Evolutionary conservation across 2,888 invertebrate genomes (phyloP), one percentile per base, ranked within the genome.

Genomic region (Amitus sp.): DNA sequence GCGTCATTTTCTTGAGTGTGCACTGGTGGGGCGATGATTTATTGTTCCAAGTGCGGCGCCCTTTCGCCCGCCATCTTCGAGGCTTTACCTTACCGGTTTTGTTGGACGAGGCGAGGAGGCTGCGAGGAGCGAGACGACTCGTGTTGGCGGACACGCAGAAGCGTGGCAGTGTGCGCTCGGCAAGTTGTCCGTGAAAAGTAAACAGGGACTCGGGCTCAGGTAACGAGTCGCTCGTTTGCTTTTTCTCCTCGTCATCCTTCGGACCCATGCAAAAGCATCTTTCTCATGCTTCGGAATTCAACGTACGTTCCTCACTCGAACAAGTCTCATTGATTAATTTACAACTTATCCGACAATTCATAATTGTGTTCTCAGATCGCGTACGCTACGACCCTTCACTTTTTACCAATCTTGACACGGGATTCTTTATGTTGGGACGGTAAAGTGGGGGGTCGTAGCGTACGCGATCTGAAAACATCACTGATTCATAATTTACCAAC

Each of bases 11-110:
- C 68, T 66, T 60, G 62, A 53, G 42, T n/a, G n/a, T n/a, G n/a
- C n/a, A n/a, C 47, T 66, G 67, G 69, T 65, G 67, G 70, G 68
- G 70, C 62, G 66, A 75, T 73, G 74, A 75, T 75, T 75, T 76
- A 76, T 75, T 70, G 70, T 67, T 67, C 66, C 68, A 65, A 67
- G 62, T 56, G 58, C 60, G 58, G 57, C 61, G 65, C 61, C 65
- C 54, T 58, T 61, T 58, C 58, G 50, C 60, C 60, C 47, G 53
- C 56, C 56, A 60, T 64, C 50, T 53, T 60, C 50, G 34, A 33
- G 47, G 18, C 59, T 48, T 33, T 42, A 48, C 33, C 51, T 55
- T 55, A 62, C 62, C 62, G 62, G 62, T 62, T 62, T 58, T 33
- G 4, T 37, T 12, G n/a, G n/a, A n/a, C 13, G 20, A 57, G 52